Conservation (phyloP, 2,113 vertebrate species). For the Phylloscopus trochiloides region DNA sequence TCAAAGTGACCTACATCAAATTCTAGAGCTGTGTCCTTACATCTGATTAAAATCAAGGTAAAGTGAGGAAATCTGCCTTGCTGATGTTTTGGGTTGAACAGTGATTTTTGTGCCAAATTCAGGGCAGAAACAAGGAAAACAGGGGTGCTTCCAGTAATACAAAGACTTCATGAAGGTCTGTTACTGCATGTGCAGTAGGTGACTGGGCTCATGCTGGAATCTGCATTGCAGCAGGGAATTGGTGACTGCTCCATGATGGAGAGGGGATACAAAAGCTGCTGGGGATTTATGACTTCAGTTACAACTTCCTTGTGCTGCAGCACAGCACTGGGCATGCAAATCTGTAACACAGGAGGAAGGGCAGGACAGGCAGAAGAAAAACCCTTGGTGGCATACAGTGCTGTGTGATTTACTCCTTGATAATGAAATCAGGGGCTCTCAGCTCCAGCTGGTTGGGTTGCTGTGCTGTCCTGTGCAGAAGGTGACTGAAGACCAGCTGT, state of each 20-base stretch:
- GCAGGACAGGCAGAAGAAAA: background rate
- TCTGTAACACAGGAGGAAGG: too few species aligned
- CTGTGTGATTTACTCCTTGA: background rate
- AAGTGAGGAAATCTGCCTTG: background rate
- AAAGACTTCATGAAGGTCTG: background rate
- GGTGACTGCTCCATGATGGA: accelerated
- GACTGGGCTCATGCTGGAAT: background rate
- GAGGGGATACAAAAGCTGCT: background rate
- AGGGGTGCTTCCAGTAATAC: background rate
- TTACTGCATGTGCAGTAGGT: background rate
- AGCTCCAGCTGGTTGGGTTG: background rate
- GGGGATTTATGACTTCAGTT: background rate
- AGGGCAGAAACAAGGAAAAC: background rate
- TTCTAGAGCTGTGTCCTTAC: background rate
- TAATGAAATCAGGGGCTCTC: background rate
- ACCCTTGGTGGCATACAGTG: background rate
- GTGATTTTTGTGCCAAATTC: background rate
- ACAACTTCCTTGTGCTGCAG: background rate
- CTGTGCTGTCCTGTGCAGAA: background rate
- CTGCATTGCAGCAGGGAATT: background rate
- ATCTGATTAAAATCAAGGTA: background rate
- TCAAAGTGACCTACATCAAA: background rate
- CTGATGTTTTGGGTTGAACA: background rate
- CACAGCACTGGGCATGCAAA: too few species aligned
- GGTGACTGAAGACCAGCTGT: background rate